Base-by-base conservation (phyloP, 2,113 vertebrate species). In the Vicugna pacos region DNA sequence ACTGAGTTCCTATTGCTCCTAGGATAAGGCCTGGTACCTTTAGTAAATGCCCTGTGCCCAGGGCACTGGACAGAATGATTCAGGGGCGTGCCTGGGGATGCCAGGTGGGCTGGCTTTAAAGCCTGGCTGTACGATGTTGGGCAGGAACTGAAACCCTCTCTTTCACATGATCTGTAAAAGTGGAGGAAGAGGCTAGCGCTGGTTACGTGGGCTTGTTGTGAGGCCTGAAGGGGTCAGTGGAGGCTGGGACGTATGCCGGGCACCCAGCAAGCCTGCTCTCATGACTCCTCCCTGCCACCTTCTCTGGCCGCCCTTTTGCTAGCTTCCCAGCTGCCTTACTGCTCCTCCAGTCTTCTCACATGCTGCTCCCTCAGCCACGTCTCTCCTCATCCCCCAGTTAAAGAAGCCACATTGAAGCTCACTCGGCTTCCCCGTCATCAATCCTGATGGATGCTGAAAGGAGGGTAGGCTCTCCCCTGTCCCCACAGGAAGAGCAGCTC, bases 171-270 rank as follows among this genome's bases (percentile, higher is more conserved):
- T 32, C 52, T 14, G 15, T 16, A 12, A 38, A 26, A 24, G 0
- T 8, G 20, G 26, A 54, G 38, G 19, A 70, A n/a, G 52, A 28
- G 0, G 48, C 4, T 9, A 4, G 72, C 42, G 4, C 1, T 42
- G 87, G 65, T 9, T 17, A 0, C 0, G 1, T 0, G 32, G 70
- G n/a, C 30, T 50, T 26, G 1, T 24, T 8, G 20, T 26, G 52
- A 50, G 54, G 60, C 52, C 52, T 4, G 6, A 3, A 17, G 0
- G 16, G 35, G 30, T 19, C 50, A 6, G 1, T 0, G 5, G 1
- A 13, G 86, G 46, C 56, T 26, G 5, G 7, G 46, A 24, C 48
- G 67, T 17, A 28, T 1, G 17, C 20, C 60, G 20, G 50, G 35
- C 19, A 0, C 8, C 24, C 52, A 17, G 35, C 52, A 13, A 2